Evolutionary conservation across 1,140 invertebrate species (phyloP), one percentile per base, ranked within the genome.

Genomic region (Panagrolaimus sp.): DNA sequence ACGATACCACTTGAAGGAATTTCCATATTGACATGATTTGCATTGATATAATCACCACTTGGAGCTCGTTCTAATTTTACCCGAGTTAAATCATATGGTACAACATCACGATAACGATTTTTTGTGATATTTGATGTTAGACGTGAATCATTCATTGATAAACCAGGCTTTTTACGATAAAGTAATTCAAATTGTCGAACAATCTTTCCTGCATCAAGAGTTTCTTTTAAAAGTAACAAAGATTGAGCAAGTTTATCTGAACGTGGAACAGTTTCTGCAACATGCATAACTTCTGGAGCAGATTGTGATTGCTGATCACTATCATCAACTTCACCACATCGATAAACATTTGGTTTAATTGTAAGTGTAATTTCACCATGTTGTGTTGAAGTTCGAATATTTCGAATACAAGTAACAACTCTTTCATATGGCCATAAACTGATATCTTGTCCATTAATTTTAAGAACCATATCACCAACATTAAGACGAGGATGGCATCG

Each of bases 21-120:
- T 84, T 94, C 91, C 92, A 98, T 97, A 85, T 94, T 94, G 21
- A 98, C 93, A 84, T 91, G 93, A 80, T 94, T 97, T 10, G 94
- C 95, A 86, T 98, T 98, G 65, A 98, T 96, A 83, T 98, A 98
- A 85, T 98, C 94, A 5, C 93, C 82, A 10, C 76, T 74, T 21
- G 88, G 89, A 15, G 88, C 84, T 26, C 88, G 88, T 76, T 89
- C 88, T 58, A 98, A 84, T 71, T 94, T 88, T 1, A 98, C 93
- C 76, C 95, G 87, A 0, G 93, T 97, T 62, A 89, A 88, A 84
- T 98, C 94, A 86, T 96, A 98, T 70, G 95, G 95, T 68, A 91
- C 93, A 78, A 98, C 96, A 86, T 98, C 95, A 74, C 92, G 73
- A 47, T 88, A 98, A 84, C 95, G 87, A 86, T 98, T 98, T 86